A percentile compares a stretch with the other conserved stretches of the same genome.
These are phyloP conservation scores for Lithobates pipiens DNA, from an alignment of 2,797 vertebrate genomes.

Conservation along the genomic window DNA sequence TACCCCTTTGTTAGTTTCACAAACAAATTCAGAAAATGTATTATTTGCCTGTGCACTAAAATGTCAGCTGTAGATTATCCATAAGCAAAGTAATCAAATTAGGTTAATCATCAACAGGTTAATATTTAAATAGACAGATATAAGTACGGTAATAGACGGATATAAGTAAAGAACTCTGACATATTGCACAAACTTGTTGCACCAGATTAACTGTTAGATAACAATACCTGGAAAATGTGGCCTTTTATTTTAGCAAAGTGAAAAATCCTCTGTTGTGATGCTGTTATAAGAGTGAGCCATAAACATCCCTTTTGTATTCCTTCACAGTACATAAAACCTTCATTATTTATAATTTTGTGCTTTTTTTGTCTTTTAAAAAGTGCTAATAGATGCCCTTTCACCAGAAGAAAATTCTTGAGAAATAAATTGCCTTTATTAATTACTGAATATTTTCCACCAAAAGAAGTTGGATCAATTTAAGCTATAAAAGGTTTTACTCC, in stretches of 20 bases:
- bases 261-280: neutral
- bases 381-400: neutral
- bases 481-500: no score
- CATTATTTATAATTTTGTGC: neutral
- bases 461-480: neutral
- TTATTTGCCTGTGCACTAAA: conserved; percentile 19
- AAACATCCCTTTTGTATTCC: conserved; percentile 7
- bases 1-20: neutral
- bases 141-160: conserved; percentile 49
- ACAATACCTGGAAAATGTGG: neutral
- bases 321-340: conserved; percentile 5
- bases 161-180: conserved; percentile 57
- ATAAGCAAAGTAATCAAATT: conserved; percentile 55
- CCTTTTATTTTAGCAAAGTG: neutral
- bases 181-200: conserved; percentile 43
- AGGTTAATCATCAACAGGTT: conserved; percentile 39
- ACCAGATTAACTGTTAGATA: conserved; percentile 17
- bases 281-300: neutral
- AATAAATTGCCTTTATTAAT: neutral
- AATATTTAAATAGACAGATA: conserved; percentile 58
- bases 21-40: conserved; percentile 18
- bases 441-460: neutral
- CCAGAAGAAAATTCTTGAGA: no score
- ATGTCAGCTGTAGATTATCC: conserved; percentile 46
- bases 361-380: neutral